phyloP scores from a whole-genome alignment of 2,888 invertebrate genomes.

The Drosophila paramelanica region DNA sequence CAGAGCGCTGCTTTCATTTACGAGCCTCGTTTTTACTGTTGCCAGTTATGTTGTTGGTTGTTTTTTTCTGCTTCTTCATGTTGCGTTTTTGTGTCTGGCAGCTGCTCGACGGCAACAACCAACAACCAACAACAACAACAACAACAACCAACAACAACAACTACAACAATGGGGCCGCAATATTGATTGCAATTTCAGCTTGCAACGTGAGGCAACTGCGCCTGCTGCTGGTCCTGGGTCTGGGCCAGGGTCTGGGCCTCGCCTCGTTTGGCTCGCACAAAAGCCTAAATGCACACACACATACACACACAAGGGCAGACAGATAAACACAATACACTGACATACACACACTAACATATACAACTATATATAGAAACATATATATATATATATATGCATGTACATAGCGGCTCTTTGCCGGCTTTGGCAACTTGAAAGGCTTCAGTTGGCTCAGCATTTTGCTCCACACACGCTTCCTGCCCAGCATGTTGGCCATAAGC shows the following conservation, averaged over 20 bases:
- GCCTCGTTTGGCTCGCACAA: constrained; percentile 76
- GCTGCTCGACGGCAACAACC: constrained; percentile 63
- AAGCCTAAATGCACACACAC: constrained; percentile 78
- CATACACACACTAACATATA: constrained; percentile 37
- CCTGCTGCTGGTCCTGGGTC: constrained; percentile 36
- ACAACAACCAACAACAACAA: constrained; percentile 47
- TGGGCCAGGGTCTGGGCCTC: constrained; percentile 37
- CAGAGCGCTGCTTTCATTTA: constrained; percentile 63
- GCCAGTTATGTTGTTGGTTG: constrained; percentile 41
- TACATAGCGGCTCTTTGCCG: constrained; percentile 52
- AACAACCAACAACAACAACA: constrained; percentile 42
- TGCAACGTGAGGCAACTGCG: constrained; percentile 54
- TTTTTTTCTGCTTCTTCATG: constrained; percentile 26
- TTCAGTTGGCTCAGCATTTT: constrained; percentile 71
- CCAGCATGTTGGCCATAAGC: constrained; percentile 23
- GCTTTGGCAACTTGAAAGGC: constrained; percentile 81
- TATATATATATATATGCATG: constrained; percentile 8
- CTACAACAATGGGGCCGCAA: constrained; percentile 60
- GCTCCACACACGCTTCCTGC: constrained; percentile 28
- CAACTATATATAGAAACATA: constrained; percentile 22
- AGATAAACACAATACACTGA: constrained; percentile 54
- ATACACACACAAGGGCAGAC: constrained; percentile 39
- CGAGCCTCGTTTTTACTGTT: constrained; percentile 79
- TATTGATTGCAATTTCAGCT: constrained; percentile 82
- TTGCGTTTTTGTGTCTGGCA: constrained; percentile 75